phyloP scores from a whole-genome alignment of 53 echinoderm and acorn worm species.

The Holothuria scabra region DNA sequence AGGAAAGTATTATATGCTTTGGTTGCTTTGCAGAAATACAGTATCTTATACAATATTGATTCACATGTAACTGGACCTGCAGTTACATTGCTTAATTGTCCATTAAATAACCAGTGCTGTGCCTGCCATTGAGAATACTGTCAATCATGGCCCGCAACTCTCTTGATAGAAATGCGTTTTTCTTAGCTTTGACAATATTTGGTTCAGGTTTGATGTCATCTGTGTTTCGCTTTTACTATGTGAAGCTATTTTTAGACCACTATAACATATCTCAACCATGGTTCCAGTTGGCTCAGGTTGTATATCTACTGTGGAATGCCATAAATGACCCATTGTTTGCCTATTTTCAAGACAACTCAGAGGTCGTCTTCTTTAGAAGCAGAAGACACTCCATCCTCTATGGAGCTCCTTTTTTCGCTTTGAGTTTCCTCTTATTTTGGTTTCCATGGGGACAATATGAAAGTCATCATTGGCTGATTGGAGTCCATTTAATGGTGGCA shows the following conservation, averaged over 20 bases:
- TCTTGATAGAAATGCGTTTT: conserved; percentile 73
- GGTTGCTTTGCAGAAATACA: too few relatives aligned
- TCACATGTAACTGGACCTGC: too few relatives aligned
- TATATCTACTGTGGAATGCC: conserved; percentile 96
- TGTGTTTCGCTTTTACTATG: conserved; percentile 91
- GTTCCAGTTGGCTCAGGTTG: conserved; percentile 82
- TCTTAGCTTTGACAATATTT: conserved; percentile 72
- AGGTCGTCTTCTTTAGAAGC: conserved; percentile 70
- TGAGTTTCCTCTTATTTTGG: conserved; percentile 94
- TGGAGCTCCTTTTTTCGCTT: conserved; percentile 84
- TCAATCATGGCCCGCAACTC: neutral
- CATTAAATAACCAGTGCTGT: too few relatives aligned
- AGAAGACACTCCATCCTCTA: conserved; percentile 83
- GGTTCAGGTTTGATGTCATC: conserved; percentile 73
- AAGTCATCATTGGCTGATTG: conserved; percentile 71
- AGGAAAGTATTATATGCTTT: too few relatives aligned
- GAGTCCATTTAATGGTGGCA: conserved; percentile 77
- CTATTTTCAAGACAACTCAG: conserved; percentile 96
- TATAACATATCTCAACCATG: conserved; percentile 87
- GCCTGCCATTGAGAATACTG: too few relatives aligned
- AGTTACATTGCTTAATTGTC: too few relatives aligned
- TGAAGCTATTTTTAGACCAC: conserved; percentile 85
- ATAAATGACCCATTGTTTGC: conserved; percentile 97
- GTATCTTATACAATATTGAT: too few relatives aligned
- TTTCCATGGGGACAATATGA: conserved; percentile 90